Evolutionary conservation across 2,888 invertebrate genomes (phyloP), one percentile per base, ranked within the genome.

Genomic region (Rhorus exstirpatorius): DNA sequence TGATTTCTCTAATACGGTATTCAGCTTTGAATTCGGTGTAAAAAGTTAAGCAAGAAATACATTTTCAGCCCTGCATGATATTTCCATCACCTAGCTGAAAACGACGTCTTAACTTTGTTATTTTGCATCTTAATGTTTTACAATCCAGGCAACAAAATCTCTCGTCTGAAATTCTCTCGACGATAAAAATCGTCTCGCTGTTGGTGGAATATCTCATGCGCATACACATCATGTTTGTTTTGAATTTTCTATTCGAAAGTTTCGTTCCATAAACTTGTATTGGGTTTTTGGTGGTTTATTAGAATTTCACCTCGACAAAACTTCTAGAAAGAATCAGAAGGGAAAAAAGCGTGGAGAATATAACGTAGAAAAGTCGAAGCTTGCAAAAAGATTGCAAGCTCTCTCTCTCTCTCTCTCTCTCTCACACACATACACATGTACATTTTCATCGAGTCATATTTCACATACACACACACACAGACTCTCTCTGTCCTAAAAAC

Each of bases 261-360:
- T 41, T 19, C 61, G 41, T 19, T 61, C 19, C 17, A 17, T 19
- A 17, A 35, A 58, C 7, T 61, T 35, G 14, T 58, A 58, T 58
- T 58, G 10, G 14, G 31, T 19, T 41, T 19, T 19, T 21, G n/a
- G 38, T 10, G 41, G 61, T 14, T 61, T 41, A 61, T 61, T 19
- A 61, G 41, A 61, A 61, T 63, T 63, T 14, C 44, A 17, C 14
- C 19, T 12, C 35, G 63, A n/a, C 0, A 6, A 21, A 44, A 63
- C 35, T 60, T 60, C 12, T 17, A 1, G 24, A 14, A 4, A 63
- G 63, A 31, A 24, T 17, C 35, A 17, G 14, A 63, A 44, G 35
- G 63, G 21, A 38, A 63, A 26, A 63, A 35, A 44, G 24, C 1
- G 44, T 24, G 26, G 19, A 63, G 44, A 21, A 63, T 21, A 14